Evolutionary conservation across 2,797 vertebrate species (phyloP), one percentile per base, ranked within the genome.

Genomic region (Gambusia yucatana): DNA sequence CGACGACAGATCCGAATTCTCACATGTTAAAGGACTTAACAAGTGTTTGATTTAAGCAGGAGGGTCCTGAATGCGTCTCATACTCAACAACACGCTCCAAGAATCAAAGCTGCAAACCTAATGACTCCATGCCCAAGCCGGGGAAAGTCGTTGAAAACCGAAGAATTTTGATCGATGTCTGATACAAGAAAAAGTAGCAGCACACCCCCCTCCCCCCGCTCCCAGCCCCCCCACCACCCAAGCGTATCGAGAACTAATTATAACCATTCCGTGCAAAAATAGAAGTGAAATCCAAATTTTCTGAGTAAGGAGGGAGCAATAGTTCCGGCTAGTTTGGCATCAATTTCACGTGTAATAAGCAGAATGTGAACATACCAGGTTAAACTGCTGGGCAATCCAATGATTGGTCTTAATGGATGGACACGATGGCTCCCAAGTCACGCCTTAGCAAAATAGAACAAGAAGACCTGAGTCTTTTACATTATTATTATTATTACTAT

Each of bases 261-360:
- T 46, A 46, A 46, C 11, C 11, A 46, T 46, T 46, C 44, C 5
- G 36, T 39, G 36, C 11, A 39, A 39, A 91, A 90, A 85, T 85
- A 82, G 86, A 89, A 91, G 91, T 90, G 87, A 86, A 87, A 91
- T 93, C 91, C 80, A 87, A 61, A 91, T 92, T 92, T 92, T 91
- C 20, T 25, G 63, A 41, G 9, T n/a, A 4, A 13, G 52, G 17
- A 17, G 8, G 77, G 61, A 80, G 87, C 72, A 39, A 72, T 61
- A 81, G 88, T 92, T 91, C 88, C 87, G 50, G 81, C 80, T 87
- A 87, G 91, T 93, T 94, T 87, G 83, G 80, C 90, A 89, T 87
- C 91, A 93, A 91, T 95, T 95, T 92, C 89, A 94, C 88, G 83
- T 92, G 80, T 88, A 86, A 80, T 90, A 90, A 91, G 90, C 90